A percentile compares a stretch with the other conserved stretches of the same genome.
Evolutionary conservation across 2,797 vertebrate genomes (phyloP).

Genomic region (Loriculus beryllinus): DNA sequence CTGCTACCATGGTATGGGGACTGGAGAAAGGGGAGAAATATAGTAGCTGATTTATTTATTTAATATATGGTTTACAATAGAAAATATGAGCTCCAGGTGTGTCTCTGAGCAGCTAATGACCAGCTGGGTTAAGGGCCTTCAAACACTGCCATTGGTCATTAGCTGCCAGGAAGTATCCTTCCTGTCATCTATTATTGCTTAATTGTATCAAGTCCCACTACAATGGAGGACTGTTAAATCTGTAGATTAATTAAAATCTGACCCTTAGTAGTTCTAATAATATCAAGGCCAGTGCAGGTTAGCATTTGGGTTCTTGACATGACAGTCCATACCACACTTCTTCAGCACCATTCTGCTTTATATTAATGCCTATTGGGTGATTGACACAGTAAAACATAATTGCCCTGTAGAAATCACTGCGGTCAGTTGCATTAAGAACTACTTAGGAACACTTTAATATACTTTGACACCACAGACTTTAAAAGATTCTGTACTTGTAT

Average conservation of each 20-base stretch:
- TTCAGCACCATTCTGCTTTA: constrained; percentile 32
- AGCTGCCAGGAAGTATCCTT: constrained; percentile 69
- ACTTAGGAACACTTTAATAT: constrained; percentile 45
- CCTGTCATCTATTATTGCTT: constrained; percentile 70
- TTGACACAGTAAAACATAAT: constrained; percentile 50
- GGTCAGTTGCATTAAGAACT: constrained; percentile 37
- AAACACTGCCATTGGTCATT: constrained; percentile 68
- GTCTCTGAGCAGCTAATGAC: constrained; percentile 73
- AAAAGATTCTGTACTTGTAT: background rate
- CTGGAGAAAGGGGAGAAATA: background rate
- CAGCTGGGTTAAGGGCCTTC: constrained; percentile 69
- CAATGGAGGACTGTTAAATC: constrained; percentile 28
- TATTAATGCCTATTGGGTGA: constrained; percentile 37
- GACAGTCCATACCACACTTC: constrained; percentile 28
- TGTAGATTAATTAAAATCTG: constrained; percentile 53
- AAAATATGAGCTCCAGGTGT: constrained; percentile 65
- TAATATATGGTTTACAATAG: constrained; percentile 53
- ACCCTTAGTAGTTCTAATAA: constrained; percentile 41
- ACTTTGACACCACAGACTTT: constrained; percentile 22
- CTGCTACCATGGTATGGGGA: background rate
- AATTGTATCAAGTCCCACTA: constrained; percentile 56
- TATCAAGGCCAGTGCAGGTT: constrained; percentile 17
- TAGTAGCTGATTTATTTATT: constrained; percentile 37
- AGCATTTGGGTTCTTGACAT: background rate
- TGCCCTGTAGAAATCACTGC: constrained; percentile 22